These are phyloP conservation scores for Nephrotoma guestfalica DNA, from an alignment of 2,888 invertebrate genomes.

Conservation along the genomic window DNA sequence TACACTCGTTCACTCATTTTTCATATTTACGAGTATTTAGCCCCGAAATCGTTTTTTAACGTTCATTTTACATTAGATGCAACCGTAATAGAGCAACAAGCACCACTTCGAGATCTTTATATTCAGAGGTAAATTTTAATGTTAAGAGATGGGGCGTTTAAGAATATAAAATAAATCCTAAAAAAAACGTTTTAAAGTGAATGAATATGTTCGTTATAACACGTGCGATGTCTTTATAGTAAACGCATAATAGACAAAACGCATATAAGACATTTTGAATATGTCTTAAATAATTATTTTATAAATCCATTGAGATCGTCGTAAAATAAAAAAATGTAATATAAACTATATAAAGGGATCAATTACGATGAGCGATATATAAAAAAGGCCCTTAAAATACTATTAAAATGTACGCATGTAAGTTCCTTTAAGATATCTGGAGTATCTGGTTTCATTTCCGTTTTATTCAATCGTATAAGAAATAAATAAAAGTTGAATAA, in stretches of 20 bases:
- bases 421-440: neutral
- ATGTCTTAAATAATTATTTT: neutral
- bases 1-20: neutral
- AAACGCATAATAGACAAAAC: neutral
- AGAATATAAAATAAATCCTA: neutral
- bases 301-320: neutral
- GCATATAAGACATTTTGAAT: neutral
- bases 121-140: too few relatives aligned
- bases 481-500: neutral
- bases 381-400: neutral
- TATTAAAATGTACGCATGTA: neutral
- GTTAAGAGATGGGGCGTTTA: neutral
- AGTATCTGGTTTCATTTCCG: constrained; percentile 15
- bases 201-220: neutral
- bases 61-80: neutral
- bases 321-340: neutral
- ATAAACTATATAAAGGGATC: neutral
- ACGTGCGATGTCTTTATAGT: neutral
- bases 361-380: neutral
- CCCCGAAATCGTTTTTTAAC: neutral
- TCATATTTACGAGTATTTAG: neutral
- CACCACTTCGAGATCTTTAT: neutral
- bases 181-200: neutral
- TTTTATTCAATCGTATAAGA: constrained; percentile 7
- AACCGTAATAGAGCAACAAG: neutral